phyloP scores from a whole-genome alignment of 2,113 vertebrate genomes.

The Cettia cetti region DNA sequence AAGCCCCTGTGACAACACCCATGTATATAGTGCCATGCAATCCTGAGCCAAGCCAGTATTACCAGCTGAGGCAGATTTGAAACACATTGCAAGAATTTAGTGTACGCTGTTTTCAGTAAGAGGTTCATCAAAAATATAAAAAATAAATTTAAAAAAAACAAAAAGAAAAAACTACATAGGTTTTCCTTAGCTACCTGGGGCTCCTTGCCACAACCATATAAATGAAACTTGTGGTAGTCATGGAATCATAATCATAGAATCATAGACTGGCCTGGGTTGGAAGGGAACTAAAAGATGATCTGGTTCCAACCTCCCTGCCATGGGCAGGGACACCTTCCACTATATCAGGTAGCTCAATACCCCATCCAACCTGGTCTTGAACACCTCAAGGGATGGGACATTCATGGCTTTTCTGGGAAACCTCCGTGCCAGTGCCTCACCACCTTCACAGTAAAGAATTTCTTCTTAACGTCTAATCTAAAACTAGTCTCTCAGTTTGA shows the following conservation, averaged over 20 bases:
- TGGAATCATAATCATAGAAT: background rate
- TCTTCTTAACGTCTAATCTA: background rate
- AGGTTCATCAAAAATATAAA: background rate
- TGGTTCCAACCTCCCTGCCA: fast-evolving
- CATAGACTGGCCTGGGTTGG: background rate
- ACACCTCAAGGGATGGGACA: background rate
- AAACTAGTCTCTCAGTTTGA: background rate
- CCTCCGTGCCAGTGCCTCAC: background rate
- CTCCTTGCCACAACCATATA: background rate
- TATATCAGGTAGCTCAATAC: background rate
- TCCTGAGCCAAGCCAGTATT: background rate
- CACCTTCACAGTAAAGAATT: background rate
- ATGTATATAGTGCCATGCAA: background rate
- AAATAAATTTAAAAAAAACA: background rate
- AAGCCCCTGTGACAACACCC: background rate
- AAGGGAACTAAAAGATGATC: background rate
- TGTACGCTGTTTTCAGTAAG: background rate
- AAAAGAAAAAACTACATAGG: background rate
- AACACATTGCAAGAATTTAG: background rate
- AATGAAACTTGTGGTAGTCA: background rate
- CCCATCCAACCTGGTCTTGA: background rate
- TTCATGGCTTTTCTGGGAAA: background rate
- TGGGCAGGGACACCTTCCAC: background rate
- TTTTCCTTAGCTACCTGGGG: background rate
- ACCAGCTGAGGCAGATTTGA: background rate